Evolutionary conservation across 2,113 vertebrate genomes (phyloP).

Genomic region (Oreochromis spilurus): DNA sequence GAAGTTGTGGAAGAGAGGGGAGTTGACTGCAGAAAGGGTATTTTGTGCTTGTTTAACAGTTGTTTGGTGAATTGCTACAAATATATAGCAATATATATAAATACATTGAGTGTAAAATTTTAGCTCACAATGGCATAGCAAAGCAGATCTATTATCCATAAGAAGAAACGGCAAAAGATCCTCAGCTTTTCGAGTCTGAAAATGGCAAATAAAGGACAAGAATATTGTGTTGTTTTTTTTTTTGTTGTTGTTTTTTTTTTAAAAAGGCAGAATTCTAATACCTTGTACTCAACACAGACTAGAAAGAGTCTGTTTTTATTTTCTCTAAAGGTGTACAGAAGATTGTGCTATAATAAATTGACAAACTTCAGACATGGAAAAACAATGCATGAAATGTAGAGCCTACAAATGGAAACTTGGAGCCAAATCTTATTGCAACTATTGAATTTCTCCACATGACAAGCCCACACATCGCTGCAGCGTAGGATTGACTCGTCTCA

Average conservation of each 20-base stretch:
- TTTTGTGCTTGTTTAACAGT: not conserved
- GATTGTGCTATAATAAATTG: not conserved
- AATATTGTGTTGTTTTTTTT: not conserved
- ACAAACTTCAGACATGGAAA: not conserved
- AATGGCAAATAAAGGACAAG: not conserved
- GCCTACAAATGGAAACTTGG: slow-evolving; percentile 9
- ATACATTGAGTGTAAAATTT: not conserved
- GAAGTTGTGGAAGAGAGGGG: not conserved
- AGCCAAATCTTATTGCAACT: not conserved
- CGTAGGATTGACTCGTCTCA: not conserved
- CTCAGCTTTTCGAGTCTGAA: not conserved
- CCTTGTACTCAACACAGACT: not conserved
- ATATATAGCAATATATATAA: not conserved
- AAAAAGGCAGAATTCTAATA: not conserved
- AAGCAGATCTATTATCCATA: not conserved
- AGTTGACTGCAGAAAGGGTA: not conserved
- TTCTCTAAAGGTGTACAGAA: not conserved
- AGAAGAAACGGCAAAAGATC: rapidly evolving
- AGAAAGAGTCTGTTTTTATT: not conserved
- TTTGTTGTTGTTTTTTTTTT: not conserved
- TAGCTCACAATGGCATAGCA: not conserved
- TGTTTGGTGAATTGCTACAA: not conserved
- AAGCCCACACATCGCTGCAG: slow-evolving; percentile 23
- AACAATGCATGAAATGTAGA: not conserved
- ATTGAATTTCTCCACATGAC: slow-evolving; percentile 11